These are phyloP conservation scores for Chiloscyllium plagiosum DNA, from an alignment of 2,113 vertebrate species.

Conservation along the genomic window DNA sequence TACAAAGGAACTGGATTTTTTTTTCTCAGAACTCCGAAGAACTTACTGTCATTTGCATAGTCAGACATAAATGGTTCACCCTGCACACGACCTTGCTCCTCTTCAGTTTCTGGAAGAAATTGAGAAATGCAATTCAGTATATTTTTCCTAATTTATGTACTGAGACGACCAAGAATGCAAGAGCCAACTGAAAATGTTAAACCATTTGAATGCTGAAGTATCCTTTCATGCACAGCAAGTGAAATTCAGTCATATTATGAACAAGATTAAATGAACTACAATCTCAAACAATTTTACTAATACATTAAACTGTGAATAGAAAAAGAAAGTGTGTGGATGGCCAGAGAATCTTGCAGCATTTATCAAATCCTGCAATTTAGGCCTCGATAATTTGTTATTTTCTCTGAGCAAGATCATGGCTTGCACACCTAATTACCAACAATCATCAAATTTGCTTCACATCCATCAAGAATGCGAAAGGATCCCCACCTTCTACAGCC, in stretches of 20 bases:
- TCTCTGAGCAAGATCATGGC: background rate
- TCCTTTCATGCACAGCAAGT: background rate
- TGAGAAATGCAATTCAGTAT: background rate
- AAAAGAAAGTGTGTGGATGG: too few species aligned
- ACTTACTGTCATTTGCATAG: constrained; percentile 36
- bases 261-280: background rate
- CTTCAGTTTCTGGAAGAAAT: constrained; percentile 35
- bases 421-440: background rate
- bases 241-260: background rate
- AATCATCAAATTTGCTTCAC: background rate
- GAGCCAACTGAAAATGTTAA: background rate
- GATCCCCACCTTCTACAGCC: background rate
- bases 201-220: background rate
- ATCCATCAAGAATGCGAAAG: background rate
- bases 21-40: background rate
- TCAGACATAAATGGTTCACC: constrained; percentile 33
- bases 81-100: constrained; percentile 25
- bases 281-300: too few species aligned
- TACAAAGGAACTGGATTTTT: background rate
- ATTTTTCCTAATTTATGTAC: too few species aligned
- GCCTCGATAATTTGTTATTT: background rate
- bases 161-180: background rate
- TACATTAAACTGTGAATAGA: background rate
- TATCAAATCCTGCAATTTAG: background rate
- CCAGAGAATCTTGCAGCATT: background rate